These are phyloP conservation scores for Andricus quercusramuli DNA, from an alignment of 2,888 invertebrate species.

Conservation along the genomic window DNA sequence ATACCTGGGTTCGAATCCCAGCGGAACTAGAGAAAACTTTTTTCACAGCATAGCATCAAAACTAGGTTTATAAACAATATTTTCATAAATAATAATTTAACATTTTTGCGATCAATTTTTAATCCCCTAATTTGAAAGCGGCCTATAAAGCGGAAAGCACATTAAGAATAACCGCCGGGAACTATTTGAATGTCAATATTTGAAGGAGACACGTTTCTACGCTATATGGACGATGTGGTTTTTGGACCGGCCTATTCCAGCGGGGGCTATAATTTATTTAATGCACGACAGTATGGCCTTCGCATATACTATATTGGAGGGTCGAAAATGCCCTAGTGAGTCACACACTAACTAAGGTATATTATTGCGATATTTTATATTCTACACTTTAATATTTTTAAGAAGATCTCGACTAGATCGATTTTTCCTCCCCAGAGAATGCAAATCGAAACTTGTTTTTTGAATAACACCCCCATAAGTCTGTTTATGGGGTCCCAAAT, in stretches of 20 bases:
- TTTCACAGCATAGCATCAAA: no score
- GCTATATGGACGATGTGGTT: conserved; percentile 64
- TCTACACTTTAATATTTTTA: conserved; percentile 40
- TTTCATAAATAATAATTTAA: not conserved
- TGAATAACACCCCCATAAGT: no score
- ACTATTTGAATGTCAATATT: conserved; percentile 71
- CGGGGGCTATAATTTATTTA: conserved; percentile 64
- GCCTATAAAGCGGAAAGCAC: not conserved
- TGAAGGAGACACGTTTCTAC: conserved; percentile 67
- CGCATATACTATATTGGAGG: conserved; percentile 39
- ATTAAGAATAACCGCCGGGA: conserved; percentile 45
- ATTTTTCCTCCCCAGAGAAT: conserved; percentile 43
- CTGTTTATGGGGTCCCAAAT: no score
- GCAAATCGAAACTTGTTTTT: no score
- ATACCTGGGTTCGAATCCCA: no score
- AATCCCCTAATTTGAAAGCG: not conserved
- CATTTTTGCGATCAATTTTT: not conserved
- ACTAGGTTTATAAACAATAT: not conserved
- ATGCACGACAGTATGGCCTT: conserved; percentile 47
- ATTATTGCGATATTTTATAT: conserved; percentile 46
- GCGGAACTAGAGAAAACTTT: no score
- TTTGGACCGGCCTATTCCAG: conserved; percentile 60
- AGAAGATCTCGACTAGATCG: conserved; percentile 1
- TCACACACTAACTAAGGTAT: conserved; percentile 9
- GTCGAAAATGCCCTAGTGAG: conserved; percentile 39